Conservation (phyloP, 2,888 invertebrate genomes). For the Elysia crispata region DNA sequence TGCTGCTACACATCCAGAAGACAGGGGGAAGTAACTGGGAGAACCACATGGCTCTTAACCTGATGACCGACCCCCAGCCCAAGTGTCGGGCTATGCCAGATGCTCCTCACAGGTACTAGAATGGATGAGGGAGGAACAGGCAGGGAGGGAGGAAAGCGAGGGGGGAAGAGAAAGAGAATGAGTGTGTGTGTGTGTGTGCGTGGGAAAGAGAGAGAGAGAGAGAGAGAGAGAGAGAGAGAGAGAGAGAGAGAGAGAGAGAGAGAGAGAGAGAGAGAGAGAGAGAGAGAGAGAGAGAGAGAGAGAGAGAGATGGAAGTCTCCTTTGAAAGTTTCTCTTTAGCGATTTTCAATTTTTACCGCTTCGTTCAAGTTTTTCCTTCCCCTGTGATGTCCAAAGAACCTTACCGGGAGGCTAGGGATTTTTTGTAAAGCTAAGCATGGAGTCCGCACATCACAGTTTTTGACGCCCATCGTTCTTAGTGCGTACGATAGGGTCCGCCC, state of each 20-base stretch:
- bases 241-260: neutral
- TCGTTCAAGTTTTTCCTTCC: too few relatives aligned
- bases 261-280: neutral
- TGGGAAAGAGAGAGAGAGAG: neutral
- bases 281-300: neutral
- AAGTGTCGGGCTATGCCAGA: conserved; percentile 76
- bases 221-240: neutral
- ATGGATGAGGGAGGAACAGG: neutral
- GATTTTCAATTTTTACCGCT: too few relatives aligned
- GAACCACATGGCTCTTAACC: conserved; percentile 95
- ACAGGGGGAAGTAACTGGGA: conserved; percentile 99
- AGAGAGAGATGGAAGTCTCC: too few relatives aligned
- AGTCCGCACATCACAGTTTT: too few relatives aligned
- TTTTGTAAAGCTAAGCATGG: too few relatives aligned
- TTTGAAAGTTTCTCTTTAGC: too few relatives aligned
- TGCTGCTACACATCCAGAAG: conserved; percentile 98
- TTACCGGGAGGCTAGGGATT: too few relatives aligned
- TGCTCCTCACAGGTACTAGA: neutral
- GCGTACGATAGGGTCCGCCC: too few relatives aligned
- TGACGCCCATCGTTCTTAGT: too few relatives aligned
- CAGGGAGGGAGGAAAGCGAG: neutral
- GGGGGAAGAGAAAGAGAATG: neutral
- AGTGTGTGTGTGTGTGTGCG: neutral
- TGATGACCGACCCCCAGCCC: conserved; percentile 94
- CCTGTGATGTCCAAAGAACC: too few relatives aligned